Percentiles rank a stretch among this genome's conserved stretches.
phyloP scores from a whole-genome alignment of 1,140 invertebrate species.

The fruit fly (Drosophila melanogaster) region DNA sequence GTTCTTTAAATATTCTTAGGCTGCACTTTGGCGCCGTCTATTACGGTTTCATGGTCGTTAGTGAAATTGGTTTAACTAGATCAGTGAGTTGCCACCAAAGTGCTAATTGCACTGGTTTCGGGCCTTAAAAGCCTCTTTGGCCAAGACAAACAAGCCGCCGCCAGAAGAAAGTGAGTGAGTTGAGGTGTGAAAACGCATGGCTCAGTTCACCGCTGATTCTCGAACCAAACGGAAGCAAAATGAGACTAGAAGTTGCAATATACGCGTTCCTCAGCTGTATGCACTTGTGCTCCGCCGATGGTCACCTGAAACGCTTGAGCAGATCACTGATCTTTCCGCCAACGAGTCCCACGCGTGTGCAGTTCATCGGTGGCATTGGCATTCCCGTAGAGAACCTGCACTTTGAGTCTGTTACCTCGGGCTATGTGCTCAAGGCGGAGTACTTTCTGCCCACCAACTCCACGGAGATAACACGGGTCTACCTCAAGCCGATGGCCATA shows the following conservation, averaged over 20 bases:
- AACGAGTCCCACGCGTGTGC: constrained; percentile 76
- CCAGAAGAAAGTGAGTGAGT: constrained; percentile 58
- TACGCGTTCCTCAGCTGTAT: not conserved
- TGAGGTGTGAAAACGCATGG: constrained; percentile 46
- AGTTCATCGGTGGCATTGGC: constrained; percentile 82
- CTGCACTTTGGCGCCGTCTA: constrained; percentile 10
- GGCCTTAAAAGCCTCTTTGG: constrained; percentile 4
- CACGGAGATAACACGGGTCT: constrained; percentile 56
- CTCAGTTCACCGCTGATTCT: constrained; percentile 36
- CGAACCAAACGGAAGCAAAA: constrained; percentile 24
- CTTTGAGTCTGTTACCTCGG: constrained; percentile 79
- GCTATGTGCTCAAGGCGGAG: constrained; percentile 82
- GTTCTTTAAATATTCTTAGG: not conserved
- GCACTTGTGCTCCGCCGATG: not conserved
- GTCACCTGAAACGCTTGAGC: constrained; percentile 53
- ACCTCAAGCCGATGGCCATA: constrained; percentile 65
- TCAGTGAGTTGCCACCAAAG: constrained; percentile 27
- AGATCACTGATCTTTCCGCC: constrained; percentile 77
- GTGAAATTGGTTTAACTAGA: constrained; percentile 53
- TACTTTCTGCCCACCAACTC: constrained; percentile 78
- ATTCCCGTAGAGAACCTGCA: constrained; percentile 76
- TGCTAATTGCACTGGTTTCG: constrained; percentile 69
- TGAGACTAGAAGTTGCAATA: constrained; percentile 23
- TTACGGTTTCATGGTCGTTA: constrained; percentile 33
- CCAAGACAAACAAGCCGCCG: constrained; percentile 26